Evolutionary conservation across 2,888 invertebrate species (phyloP), one percentile per base, ranked within the genome.

Genomic region (Formica aserva): DNA sequence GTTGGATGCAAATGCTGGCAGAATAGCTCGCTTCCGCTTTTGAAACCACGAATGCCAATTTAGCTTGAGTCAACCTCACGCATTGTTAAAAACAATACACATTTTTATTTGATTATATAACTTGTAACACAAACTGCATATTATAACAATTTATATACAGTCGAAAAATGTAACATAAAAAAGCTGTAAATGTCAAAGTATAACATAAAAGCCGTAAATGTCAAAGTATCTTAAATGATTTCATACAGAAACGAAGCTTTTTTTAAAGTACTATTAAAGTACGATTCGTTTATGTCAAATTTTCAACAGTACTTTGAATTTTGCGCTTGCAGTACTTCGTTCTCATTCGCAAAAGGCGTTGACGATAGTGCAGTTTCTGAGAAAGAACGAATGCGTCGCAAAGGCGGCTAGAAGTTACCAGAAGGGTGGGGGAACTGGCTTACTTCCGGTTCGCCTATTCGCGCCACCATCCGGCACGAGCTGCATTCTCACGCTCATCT

Each of bases 401-500:
- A 69, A 71, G 81, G 82, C 38, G 65, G 18, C 38, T 15, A 29
- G 29, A 38, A 65, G 76, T 45, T 15, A 65, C 29, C 2, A 8
- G 35, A 26, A 52, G 83, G 78, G 72, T 74, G 86, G 66, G 75
- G 76, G 82, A 85, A 86, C 83, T 83, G 86, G 84, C 86, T 91
- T 90, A 92, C 93, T 94, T 93, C 94, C 94, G 93, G 92, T 91
- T 93, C 89, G 90, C 86, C 91, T 89, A 91, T 90, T 91, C 92
- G 91, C 90, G 88, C 89, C 91, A 91, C 92, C 92, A 92, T 92
- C 91, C 92, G 93, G 92, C 92, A 91, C 92, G 92, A 92, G 92
- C 91, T 91, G 92, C 91, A 94, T 94, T 94, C 94, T 94, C 94
- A 94, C 94, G 94, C 94, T 94, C 93, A 94, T 94, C 93, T 93